Conservation (phyloP, 2,113 vertebrate species). For the Thunnus maccoyii region DNA sequence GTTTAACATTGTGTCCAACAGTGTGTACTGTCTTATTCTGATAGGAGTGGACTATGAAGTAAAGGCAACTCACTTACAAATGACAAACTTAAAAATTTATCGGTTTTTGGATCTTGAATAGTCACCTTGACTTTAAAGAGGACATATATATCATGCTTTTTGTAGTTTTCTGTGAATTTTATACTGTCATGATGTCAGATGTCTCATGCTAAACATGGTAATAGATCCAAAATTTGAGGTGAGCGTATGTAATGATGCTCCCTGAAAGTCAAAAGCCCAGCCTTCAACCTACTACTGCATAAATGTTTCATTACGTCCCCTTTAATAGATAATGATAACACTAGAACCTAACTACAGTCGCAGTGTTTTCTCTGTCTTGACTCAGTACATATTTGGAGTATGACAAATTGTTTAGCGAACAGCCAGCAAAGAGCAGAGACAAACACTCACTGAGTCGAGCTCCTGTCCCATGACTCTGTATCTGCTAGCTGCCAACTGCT, state of each 20-base stretch:
- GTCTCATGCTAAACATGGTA: too few relatives aligned
- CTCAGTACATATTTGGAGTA: neutral
- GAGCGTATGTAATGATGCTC: too few relatives aligned
- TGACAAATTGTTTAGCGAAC: constrained; percentile 31
- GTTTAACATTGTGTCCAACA: too few relatives aligned
- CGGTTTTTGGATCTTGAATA: neutral
- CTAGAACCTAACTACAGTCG: neutral
- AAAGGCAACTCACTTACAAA: neutral
- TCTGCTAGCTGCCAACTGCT: constrained; percentile 60
- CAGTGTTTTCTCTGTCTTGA: constrained; percentile 8
- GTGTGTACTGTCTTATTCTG: too few relatives aligned
- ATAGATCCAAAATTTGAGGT: too few relatives aligned
- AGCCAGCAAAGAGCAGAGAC: constrained; percentile 39
- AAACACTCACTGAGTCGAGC: constrained; percentile 25
- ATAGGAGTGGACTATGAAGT: too few relatives aligned
- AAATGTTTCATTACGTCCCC: too few relatives aligned
- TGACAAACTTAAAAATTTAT: neutral
- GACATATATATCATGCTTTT: too few relatives aligned
- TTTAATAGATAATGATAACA: neutral
- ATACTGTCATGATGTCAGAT: too few relatives aligned
- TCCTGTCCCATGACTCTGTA: constrained; percentile 5
- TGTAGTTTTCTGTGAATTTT: too few relatives aligned
- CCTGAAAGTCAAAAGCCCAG: too few relatives aligned
- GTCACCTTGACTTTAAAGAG: neutral
- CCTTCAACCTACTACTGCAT: too few relatives aligned